These are phyloP conservation scores for Aix galericulata DNA, from an alignment of 2,113 vertebrate genomes.

Conservation along the genomic window DNA sequence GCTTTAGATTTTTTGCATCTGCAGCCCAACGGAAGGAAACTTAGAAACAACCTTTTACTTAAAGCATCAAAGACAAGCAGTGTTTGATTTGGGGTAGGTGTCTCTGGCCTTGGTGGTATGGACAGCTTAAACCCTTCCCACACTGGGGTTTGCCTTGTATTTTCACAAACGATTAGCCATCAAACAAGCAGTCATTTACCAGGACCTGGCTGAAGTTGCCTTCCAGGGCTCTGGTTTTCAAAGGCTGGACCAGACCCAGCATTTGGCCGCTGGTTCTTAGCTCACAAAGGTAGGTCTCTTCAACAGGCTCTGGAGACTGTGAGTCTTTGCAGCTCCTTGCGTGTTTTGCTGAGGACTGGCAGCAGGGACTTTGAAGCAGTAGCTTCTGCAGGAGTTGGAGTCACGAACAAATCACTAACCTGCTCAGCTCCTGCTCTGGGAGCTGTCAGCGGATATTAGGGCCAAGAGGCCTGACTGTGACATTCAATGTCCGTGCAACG, in stretches of 20 bases:
- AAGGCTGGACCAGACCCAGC: neutral
- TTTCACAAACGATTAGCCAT: neutral
- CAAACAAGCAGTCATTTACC: neutral
- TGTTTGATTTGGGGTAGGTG: neutral
- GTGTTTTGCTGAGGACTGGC: conserved; percentile 4
- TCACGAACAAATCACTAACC: neutral
- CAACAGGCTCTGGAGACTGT: neutral
- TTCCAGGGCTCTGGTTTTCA: neutral
- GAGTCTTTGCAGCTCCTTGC: neutral
- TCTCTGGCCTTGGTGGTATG: neutral
- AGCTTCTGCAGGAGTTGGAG: neutral
- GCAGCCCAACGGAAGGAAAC: neutral
- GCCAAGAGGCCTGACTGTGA: neutral
- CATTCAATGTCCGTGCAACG: neutral
- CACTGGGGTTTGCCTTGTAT: neutral
- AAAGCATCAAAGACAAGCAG: neutral
- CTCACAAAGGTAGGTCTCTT: neutral
- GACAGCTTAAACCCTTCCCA: neutral
- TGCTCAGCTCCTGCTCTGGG: conserved; percentile 9
- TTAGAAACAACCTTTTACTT: neutral
- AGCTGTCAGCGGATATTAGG: conserved; percentile 34
- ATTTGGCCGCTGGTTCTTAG: neutral
- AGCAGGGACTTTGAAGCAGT: neutral
- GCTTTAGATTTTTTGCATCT: neutral
- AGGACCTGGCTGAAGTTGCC: neutral